phyloP scores from a whole-genome alignment of 2,113 vertebrate species.

The Myrmophylax atrothorax region DNA sequence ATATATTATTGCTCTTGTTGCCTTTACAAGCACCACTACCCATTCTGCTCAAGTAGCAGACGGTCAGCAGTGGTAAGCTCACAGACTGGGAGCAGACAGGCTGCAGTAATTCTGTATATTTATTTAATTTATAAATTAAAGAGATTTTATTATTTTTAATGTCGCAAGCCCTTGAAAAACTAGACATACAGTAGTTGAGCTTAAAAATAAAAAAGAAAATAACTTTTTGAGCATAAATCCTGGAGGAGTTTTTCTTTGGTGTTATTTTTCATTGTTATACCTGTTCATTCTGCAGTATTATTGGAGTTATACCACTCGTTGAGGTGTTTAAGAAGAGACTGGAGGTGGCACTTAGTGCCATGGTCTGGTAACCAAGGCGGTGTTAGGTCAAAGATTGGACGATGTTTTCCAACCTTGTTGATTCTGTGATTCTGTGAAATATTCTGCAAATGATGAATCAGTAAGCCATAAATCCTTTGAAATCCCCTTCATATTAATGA shows the following conservation, averaged over 20 bases:
- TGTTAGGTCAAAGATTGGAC: too few species aligned
- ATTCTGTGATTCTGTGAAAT: not conserved
- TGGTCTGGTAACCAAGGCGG: too few species aligned
- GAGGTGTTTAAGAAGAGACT: too few species aligned
- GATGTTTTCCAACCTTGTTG: too few species aligned
- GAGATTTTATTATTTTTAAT: not conserved
- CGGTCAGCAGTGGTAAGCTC: not conserved
- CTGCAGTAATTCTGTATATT: not conserved
- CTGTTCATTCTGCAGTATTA: not conserved
- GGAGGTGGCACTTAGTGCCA: too few species aligned
- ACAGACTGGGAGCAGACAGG: not conserved
- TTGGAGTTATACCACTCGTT: not conserved
- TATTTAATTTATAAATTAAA: not conserved
- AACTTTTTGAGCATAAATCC: not conserved
- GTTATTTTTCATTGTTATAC: not conserved
- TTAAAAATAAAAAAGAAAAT: not conserved
- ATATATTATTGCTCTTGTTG: not conserved
- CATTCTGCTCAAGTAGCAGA: not conserved
- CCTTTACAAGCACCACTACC: not conserved
- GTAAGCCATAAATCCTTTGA: not conserved
- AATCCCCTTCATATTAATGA: not conserved
- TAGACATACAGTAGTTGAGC: not conserved
- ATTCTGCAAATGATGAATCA: not conserved
- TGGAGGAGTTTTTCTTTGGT: not conserved
- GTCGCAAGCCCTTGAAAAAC: not conserved